phyloP scores from a whole-genome alignment of 2,113 vertebrate species.

The Trichechus manatus region DNA sequence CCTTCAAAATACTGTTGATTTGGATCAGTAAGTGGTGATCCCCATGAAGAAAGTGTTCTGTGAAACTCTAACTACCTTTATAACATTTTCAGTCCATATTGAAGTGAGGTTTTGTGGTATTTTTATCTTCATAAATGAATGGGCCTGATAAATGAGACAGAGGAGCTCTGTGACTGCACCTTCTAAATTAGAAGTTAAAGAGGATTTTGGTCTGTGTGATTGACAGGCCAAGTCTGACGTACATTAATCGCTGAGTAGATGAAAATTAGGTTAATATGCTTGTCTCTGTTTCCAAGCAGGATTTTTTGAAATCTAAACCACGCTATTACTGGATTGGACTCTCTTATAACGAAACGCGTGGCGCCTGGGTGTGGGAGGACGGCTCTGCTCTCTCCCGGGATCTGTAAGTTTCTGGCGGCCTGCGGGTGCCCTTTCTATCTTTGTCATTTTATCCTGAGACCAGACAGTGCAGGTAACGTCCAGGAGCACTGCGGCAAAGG shows the following conservation, averaged over 20 bases:
- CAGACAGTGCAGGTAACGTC: no score
- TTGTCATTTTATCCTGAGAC: no score
- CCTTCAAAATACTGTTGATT: neutral
- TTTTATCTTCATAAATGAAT: neutral
- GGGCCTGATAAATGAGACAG: neutral
- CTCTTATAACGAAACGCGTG: neutral
- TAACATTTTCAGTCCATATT: neutral
- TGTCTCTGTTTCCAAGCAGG: constrained; percentile 9
- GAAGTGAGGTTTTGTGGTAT: neutral
- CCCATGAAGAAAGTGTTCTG: neutral
- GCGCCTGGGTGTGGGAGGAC: constrained; percentile 54
- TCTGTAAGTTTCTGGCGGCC: constrained; percentile 54
- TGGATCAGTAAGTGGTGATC: neutral
- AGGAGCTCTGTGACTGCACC: neutral
- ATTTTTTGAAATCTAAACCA: accelerated
- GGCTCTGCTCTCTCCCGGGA: neutral
- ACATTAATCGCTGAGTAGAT: neutral
- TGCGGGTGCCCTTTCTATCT: neutral
- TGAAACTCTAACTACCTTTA: neutral
- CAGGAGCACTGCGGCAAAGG: neutral
- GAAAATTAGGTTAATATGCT: neutral
- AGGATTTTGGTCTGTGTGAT: neutral
- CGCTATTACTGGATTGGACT: constrained; percentile 64
- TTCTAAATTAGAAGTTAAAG: neutral
- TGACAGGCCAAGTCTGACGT: neutral